phyloP scores from a whole-genome alignment of 2,888 invertebrate genomes.

The Tridacna crocea region DNA sequence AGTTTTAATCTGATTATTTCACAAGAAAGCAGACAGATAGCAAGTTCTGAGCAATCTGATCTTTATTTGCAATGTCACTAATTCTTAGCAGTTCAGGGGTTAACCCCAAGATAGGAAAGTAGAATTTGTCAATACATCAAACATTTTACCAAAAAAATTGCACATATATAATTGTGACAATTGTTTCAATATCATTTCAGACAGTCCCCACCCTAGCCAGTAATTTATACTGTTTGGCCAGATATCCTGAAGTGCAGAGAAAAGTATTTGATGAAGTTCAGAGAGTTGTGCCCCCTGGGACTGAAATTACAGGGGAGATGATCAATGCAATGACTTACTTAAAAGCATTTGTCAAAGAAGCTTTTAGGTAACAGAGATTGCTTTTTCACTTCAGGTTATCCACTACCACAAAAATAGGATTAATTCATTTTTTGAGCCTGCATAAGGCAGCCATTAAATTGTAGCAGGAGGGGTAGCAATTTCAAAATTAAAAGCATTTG shows the following conservation, averaged over 20 bases:
- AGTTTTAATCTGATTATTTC: no score
- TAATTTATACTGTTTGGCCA: conserved; percentile 90
- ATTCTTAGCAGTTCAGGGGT: background rate
- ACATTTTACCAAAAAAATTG: background rate
- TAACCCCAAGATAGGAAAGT: no score
- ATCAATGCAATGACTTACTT: conserved; percentile 89
- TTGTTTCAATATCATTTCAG: conserved; percentile 62
- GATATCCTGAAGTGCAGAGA: conserved; percentile 89
- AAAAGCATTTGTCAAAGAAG: conserved; percentile 92
- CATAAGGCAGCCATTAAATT: no score
- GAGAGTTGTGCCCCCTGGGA: conserved; percentile 83
- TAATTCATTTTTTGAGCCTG: no score
- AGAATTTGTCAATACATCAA: no score
- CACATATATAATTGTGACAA: background rate
- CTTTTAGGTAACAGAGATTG: conserved; percentile 73
- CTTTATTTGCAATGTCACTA: background rate
- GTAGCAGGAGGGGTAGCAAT: no score
- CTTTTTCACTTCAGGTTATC: no score
- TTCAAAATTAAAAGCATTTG: no score
- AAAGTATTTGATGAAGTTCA: conserved; percentile 88
- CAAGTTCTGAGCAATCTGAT: background rate
- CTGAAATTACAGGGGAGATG: conserved; percentile 85
- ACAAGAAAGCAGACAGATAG: background rate
- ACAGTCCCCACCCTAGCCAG: conserved; percentile 76
- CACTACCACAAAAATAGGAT: no score